Conservation (phyloP, 2,797 vertebrate genomes). For the Anniella stebbinsi region DNA sequence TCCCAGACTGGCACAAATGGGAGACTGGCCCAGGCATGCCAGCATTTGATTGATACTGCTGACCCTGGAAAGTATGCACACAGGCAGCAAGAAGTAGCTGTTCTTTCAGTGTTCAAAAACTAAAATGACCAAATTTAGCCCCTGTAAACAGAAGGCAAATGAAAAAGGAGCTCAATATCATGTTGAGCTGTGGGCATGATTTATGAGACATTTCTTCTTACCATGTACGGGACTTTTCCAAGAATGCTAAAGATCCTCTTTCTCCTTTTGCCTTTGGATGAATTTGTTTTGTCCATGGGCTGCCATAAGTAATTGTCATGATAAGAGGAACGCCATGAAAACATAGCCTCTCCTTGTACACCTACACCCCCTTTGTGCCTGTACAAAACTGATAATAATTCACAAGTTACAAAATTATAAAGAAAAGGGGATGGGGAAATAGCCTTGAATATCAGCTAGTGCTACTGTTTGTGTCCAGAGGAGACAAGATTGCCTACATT, state of each 20-base stretch:
- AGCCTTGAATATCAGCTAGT: neutral
- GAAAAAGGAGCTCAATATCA: neutral
- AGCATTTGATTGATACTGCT: neutral
- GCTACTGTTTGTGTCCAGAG: neutral
- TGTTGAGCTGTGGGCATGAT: neutral
- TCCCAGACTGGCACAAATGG: neutral
- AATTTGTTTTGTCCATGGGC: neutral
- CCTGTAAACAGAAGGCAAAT: neutral
- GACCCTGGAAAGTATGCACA: no score
- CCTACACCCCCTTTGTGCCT: neutral
- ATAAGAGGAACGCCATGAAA: neutral
- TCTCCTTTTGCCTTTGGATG: neutral
- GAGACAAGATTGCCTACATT: slow-evolving; percentile 12
- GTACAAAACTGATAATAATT: slow-evolving; percentile 17
- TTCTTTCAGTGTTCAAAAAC: neutral
- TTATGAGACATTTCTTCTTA: neutral
- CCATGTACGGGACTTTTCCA: neutral
- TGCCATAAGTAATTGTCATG: neutral
- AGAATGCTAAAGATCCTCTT: neutral
- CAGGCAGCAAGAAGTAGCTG: neutral
- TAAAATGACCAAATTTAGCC: neutral
- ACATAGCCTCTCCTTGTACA: neutral
- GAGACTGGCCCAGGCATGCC: neutral
- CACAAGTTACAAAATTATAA: neutral
- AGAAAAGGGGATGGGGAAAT: accelerated